Percentiles rank a stretch among this genome's conserved stretches.
phyloP scores from a whole-genome alignment of 2,888 invertebrate genomes.

The Pristionchus mayeri region DNA sequence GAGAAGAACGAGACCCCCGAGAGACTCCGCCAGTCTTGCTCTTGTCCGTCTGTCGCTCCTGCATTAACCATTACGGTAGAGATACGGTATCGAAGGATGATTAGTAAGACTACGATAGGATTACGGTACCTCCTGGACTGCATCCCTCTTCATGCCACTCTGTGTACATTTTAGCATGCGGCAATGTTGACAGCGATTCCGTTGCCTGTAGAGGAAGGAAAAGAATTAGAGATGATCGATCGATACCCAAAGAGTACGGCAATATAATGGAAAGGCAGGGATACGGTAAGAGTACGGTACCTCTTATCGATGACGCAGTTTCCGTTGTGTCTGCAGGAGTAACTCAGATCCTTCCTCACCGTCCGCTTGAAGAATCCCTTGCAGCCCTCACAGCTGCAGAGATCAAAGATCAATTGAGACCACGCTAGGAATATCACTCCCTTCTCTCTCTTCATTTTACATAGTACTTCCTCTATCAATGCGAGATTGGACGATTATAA shows the following conservation, averaged over 20 bases:
- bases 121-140: constrained; percentile 30
- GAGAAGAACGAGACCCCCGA: neutral
- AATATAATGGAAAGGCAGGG: neutral
- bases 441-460: too few relatives aligned
- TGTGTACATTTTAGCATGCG: constrained; percentile 96
- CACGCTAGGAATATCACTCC: too few relatives aligned
- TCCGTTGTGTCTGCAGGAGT: constrained; percentile 87
- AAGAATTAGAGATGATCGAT: too few relatives aligned
- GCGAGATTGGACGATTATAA: too few relatives aligned
- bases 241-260: too few relatives aligned
- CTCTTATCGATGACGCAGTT: constrained; percentile 83
- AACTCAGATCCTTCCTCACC: constrained; percentile 94
- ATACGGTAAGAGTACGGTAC: too few relatives aligned
- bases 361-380: constrained; percentile 99
- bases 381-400: constrained; percentile 89
- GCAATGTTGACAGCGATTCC: constrained; percentile 97
- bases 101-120: neutral
- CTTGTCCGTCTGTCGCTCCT: constrained; percentile 26
- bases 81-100: neutral
- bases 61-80: neutral
- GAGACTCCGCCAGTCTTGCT: neutral
- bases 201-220: constrained; percentile 94
- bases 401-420: neutral
- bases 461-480: too few relatives aligned
- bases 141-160: constrained; percentile 98